phyloP scores from a whole-genome alignment of 2,888 invertebrate species.

The Mythimna lalbum region DNA sequence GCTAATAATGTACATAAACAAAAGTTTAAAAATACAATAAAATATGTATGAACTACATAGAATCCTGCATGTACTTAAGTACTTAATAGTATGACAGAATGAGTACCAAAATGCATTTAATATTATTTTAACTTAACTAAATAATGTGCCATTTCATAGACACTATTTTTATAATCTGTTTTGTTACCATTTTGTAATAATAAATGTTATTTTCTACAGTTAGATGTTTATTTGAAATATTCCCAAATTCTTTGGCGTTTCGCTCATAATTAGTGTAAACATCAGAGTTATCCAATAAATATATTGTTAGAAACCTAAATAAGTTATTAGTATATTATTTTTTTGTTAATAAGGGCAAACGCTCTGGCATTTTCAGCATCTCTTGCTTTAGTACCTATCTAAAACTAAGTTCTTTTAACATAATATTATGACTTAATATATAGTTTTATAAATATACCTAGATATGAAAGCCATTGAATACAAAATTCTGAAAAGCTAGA shows the following conservation, averaged over 20 bases:
- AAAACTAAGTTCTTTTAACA: slow-evolving; percentile 1
- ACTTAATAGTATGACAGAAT: slow-evolving; percentile 52
- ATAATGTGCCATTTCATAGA: slow-evolving; percentile 75
- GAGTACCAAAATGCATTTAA: slow-evolving; percentile 79
- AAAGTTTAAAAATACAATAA: slow-evolving; percentile 53
- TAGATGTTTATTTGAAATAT: slow-evolving; percentile 38
- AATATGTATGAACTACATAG: slow-evolving; percentile 44
- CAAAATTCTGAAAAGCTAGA: slow-evolving; percentile 6
- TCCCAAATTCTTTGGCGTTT: slow-evolving; percentile 28
- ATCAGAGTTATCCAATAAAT: background rate
- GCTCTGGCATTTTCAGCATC: background rate
- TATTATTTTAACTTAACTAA: slow-evolving; percentile 67
- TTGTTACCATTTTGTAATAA: slow-evolving; percentile 75
- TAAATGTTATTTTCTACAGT: slow-evolving; percentile 61
- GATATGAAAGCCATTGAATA: slow-evolving; percentile 2
- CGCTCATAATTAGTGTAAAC: background rate
- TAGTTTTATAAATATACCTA: background rate
- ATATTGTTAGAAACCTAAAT: background rate
- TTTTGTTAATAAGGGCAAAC: slow-evolving; percentile 1
- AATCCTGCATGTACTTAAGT: slow-evolving; percentile 53
- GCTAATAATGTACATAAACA: slow-evolving; percentile 66
- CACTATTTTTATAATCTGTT: slow-evolving; percentile 69
- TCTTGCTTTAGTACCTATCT: background rate
- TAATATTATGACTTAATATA: background rate
- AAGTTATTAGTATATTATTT: background rate